Conservation (phyloP, 2,113 vertebrate species). For the Ictalurus punctatus region DNA sequence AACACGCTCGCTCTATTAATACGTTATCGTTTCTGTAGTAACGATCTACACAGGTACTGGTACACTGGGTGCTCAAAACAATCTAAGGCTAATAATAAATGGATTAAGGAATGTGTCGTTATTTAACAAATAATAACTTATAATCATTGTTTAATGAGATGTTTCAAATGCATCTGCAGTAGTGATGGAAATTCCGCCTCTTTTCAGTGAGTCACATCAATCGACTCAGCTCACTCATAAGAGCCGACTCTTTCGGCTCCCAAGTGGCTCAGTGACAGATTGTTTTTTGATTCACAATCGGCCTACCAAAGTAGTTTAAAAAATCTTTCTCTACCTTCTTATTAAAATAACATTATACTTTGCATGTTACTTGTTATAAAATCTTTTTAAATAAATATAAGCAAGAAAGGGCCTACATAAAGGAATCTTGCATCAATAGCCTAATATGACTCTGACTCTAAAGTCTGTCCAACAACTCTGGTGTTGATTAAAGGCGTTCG, state of each 20-base stretch:
- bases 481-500: background rate
- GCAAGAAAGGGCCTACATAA: background rate
- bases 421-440: background rate
- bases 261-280: background rate
- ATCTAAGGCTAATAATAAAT: background rate
- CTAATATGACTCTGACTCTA: background rate
- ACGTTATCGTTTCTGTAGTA: background rate
- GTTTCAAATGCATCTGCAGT: background rate
- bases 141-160: no score
- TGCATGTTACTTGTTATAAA: background rate
- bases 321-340: background rate
- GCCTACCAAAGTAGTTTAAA: background rate
- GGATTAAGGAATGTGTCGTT: background rate
- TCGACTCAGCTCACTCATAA: background rate
- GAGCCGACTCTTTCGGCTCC: background rate
- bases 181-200: background rate
- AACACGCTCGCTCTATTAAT: background rate
- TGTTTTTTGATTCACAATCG: background rate
- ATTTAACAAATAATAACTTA: background rate
- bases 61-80: background rate
- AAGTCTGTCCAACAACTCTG: no score
- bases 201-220: background rate
- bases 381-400: background rate
- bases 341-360: background rate
- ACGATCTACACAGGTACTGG: background rate